Evolutionary conservation across 23 tunicate genomes (phyloP), one percentile per base, ranked within the genome.

Genomic region (Trididemnum nubilum): DNA sequence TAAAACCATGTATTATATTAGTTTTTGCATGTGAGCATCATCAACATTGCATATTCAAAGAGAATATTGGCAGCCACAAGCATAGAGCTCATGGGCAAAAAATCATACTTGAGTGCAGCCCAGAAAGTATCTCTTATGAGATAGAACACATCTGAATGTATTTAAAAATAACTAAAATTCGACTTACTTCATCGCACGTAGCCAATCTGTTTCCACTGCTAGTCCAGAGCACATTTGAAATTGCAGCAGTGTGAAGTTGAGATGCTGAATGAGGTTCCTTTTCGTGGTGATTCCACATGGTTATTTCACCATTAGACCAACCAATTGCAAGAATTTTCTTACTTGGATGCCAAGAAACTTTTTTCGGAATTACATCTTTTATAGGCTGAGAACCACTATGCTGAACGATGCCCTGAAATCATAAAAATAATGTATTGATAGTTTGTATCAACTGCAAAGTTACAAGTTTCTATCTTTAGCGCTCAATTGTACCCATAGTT

Each of bases 261-360:
- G 92, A 78, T 5, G 88, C 81, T 29, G 83, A 84, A 73, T 83
- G 78, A 12, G 80, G 30, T 0, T 84, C 90, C 58, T 88, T 81
- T 33, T 73, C 79, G 23, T 87, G 89, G 38, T 84, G 87, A 81
- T 93, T 93, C 92, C 89, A 93, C 5, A 93, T 76, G 7, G 71
- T 21, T 19, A 93, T 32, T 28, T 93, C 98, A 32, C 93, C 93
- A 76, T 75, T 87, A 36, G 57, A 84, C 98, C 98, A 93, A 22
- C 89, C 93, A 73, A 88, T 81, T n/a, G 93, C 98, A 31, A 93
- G 76, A 9, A 93, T 36, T 0, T 93, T 85, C 26, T 66, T 65
- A 15, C 38, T 74, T 28, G 93, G 89, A 84, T 93, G 98, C 98
- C 98, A 93, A 7, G 76, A 26, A 27, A 81, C 49, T 1, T 51